phyloP scores from a whole-genome alignment of 2,113 vertebrate genomes.

The Alligator sinensis region DNA sequence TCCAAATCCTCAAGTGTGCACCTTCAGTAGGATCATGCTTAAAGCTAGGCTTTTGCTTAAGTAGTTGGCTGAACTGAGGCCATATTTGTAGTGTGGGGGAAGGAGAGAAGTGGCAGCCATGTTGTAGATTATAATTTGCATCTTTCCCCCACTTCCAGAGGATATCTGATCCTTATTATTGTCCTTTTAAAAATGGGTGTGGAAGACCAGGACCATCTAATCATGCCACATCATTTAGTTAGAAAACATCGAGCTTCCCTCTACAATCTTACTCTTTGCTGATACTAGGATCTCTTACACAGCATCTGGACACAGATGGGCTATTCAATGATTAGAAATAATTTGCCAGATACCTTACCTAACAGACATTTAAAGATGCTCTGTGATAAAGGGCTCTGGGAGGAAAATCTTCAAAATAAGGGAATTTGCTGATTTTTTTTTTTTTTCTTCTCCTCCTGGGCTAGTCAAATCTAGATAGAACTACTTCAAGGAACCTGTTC shows the following conservation, averaged over 20 bases:
- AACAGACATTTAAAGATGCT: neutral
- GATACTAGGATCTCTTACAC: neutral
- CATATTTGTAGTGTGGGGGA: neutral
- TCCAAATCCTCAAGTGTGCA: constrained; percentile 47
- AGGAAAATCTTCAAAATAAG: neutral
- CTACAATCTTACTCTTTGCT: neutral
- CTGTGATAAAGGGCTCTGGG: neutral
- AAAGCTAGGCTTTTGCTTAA: constrained; percentile 48
- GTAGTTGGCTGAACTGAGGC: constrained; percentile 3
- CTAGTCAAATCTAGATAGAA: neutral
- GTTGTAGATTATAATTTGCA: no score
- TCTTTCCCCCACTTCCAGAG: no score
- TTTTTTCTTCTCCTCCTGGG: neutral
- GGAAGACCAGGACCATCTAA: no score
- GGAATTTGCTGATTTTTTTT: neutral
- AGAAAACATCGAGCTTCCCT: constrained; percentile 19
- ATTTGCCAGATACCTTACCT: neutral
- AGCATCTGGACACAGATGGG: neutral
- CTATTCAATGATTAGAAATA: neutral
- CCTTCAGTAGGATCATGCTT: constrained; percentile 17
- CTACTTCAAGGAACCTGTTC: neutral
- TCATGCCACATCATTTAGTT: no score
- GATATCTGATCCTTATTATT: no score
- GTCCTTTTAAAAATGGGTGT: no score
- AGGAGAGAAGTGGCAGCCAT: no score